These are phyloP conservation scores for Atherix ibis DNA, from an alignment of 2,888 invertebrate species.

Conservation along the genomic window DNA sequence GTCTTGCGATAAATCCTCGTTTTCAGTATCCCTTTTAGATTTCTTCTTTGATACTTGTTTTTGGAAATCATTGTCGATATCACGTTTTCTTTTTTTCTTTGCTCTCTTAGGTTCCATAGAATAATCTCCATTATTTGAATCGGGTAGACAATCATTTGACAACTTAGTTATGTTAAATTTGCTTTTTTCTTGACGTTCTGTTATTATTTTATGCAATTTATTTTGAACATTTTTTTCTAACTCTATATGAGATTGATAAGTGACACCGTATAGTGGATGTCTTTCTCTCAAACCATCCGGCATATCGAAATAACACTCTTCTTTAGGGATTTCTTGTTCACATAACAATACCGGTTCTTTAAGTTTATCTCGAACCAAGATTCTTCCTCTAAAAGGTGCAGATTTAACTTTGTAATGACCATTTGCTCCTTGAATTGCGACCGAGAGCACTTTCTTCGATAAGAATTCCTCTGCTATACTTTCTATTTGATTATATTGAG, in stretches of 20 bases:
- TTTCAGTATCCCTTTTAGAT: neutral
- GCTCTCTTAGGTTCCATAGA: neutral
- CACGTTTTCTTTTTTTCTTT: constrained; percentile 1
- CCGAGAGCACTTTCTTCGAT: constrained; percentile 11
- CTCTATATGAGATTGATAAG: constrained; percentile 15
- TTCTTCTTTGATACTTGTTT: neutral
- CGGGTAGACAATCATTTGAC: too few species aligned
- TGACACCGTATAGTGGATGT: constrained; percentile 19
- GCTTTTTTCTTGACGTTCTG: too few species aligned
- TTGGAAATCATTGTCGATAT: neutral
- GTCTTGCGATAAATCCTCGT: neutral
- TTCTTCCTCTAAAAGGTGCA: constrained; percentile 16
- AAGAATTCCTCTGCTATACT: constrained; percentile 16
- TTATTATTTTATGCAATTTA: too few species aligned
- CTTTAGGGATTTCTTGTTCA: constrained; percentile 8
- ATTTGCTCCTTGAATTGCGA: constrained; percentile 15
- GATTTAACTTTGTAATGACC: constrained; percentile 15
- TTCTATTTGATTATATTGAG: constrained; percentile 14
- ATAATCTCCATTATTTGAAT: too few species aligned
- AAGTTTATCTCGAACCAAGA: constrained; percentile 16
- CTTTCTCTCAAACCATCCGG: constrained; percentile 17
- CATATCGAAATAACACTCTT: neutral
- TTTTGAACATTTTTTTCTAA: too few species aligned
- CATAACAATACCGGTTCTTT: constrained; percentile 12
- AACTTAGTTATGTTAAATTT: too few species aligned